A percentile compares a stretch with the other conserved stretches of the same genome.
Conservation (phyloP, 2,113 vertebrate species). For the Engystomops pustulosus region DNA sequence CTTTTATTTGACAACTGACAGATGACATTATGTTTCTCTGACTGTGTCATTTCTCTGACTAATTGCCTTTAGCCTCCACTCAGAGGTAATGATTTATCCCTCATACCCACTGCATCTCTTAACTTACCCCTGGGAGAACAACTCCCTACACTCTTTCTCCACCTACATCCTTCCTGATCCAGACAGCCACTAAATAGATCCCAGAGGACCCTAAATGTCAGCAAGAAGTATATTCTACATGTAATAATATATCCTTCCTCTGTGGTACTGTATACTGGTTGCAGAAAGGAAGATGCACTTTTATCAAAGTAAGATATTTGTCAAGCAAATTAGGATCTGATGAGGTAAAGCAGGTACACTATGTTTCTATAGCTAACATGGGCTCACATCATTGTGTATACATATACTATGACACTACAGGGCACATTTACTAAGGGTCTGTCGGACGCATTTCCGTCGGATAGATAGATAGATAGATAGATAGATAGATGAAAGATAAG, state of each 20-base stretch:
- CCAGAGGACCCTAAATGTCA: constrained; percentile 24
- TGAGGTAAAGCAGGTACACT: not conserved
- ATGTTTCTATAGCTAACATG: not conserved
- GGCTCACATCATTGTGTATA: too few relatives aligned
- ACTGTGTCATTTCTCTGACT: constrained; percentile 48
- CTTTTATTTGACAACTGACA: constrained; percentile 40
- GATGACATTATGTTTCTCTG: constrained; percentile 41
- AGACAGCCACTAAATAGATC: constrained; percentile 29
- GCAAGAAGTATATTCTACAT: constrained; percentile 18
- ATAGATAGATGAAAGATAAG: too few relatives aligned
- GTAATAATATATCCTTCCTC: constrained; percentile 13
- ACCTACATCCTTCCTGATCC: constrained; percentile 25
- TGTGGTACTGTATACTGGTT: not conserved
- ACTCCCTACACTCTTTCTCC: constrained; percentile 10
- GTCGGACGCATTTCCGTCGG: too few relatives aligned
- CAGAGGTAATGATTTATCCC: constrained; percentile 43
- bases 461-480: too few relatives aligned
- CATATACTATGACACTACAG: too few relatives aligned
- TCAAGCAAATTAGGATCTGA: not conserved
- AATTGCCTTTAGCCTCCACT: constrained; percentile 51
- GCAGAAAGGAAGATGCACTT: not conserved
- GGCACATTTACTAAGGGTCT: too few relatives aligned
- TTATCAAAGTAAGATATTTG: not conserved
- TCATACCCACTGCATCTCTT: constrained; percentile 14
- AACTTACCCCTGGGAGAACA: constrained; percentile 31